A percentile compares a stretch with the other conserved stretches of the same genome.
Evolutionary conservation across 2,797 vertebrate species (phyloP).

Genomic region (Lepilemur septentrionalis): DNA sequence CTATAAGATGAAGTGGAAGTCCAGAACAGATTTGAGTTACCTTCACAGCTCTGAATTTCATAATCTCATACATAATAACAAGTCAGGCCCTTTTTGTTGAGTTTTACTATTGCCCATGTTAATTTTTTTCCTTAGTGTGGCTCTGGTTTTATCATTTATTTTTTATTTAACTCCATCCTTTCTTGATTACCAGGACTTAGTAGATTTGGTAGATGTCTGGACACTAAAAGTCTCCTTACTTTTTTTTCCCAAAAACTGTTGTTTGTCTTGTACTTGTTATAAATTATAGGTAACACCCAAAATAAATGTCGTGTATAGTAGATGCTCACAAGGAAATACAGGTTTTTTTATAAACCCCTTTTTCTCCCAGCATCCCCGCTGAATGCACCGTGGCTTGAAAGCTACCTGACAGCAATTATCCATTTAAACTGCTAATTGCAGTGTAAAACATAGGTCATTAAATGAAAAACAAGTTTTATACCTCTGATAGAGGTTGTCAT

Average conservation of each 20-base stretch:
- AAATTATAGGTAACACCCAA: background rate
- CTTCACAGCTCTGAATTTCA: conserved; percentile 20
- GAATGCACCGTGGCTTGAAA: background rate
- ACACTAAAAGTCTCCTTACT: background rate
- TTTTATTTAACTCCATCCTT: background rate
- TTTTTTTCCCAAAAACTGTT: background rate
- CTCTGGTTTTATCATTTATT: conserved; percentile 34
- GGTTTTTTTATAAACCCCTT: background rate
- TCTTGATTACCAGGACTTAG: background rate
- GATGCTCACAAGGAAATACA: background rate
- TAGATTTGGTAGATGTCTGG: background rate
- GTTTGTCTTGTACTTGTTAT: conserved; percentile 6
- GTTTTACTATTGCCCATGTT: background rate
- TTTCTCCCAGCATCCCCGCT: background rate
- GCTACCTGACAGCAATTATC: background rate
- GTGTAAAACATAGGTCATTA: background rate
- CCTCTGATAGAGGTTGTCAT: background rate
- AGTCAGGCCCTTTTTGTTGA: background rate
- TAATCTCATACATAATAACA: background rate
- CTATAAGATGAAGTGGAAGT: background rate
- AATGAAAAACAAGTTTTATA: background rate
- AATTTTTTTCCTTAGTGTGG: background rate
- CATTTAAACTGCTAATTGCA: background rate
- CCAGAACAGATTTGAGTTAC: background rate
- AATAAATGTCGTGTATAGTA: conserved; percentile 1